Evolutionary conservation across 2,888 invertebrate genomes (phyloP).

Genomic region (Aspidapion aeneum): DNA sequence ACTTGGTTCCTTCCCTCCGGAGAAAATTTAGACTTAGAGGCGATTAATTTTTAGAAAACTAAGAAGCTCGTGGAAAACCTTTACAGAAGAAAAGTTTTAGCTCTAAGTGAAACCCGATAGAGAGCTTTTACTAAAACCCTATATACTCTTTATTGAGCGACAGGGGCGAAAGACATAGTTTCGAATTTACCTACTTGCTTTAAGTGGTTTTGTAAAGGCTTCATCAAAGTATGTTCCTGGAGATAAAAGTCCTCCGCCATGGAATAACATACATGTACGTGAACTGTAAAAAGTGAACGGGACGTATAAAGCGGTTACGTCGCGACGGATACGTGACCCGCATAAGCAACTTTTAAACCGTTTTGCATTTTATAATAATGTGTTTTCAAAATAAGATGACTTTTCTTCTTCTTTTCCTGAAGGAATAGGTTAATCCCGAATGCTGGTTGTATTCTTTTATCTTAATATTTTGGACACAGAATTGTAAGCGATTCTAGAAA

Average conservation of each 20-base stretch:
- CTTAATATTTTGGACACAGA: too few relatives aligned
- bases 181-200: not conserved
- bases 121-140: too few relatives aligned
- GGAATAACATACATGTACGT: not conserved
- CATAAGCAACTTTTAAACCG: conserved; percentile 34
- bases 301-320: conserved; percentile 25
- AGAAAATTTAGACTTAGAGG: too few relatives aligned
- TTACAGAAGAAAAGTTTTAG: too few relatives aligned
- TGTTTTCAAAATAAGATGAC: conserved; percentile 42
- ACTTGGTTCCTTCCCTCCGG: too few relatives aligned
- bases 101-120: too few relatives aligned
- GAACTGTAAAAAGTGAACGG: conserved; percentile 26
- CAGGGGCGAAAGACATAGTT: too few relatives aligned
- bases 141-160: too few relatives aligned
- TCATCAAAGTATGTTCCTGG: not conserved
- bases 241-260: not conserved
- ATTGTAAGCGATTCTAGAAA: too few relatives aligned
- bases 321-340: conserved; percentile 36
- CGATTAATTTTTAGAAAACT: too few relatives aligned
- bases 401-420: conserved; percentile 32
- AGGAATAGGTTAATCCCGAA: conserved; percentile 37
- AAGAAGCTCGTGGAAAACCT: too few relatives aligned
- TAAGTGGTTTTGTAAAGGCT: not conserved
- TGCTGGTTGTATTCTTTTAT: conserved; percentile 39
- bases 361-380: conserved; percentile 44